Evolutionary conservation across 2,113 vertebrate genomes (phyloP), one percentile per base, ranked within the genome.

Genomic region (Eudyptes chrysolophus): DNA sequence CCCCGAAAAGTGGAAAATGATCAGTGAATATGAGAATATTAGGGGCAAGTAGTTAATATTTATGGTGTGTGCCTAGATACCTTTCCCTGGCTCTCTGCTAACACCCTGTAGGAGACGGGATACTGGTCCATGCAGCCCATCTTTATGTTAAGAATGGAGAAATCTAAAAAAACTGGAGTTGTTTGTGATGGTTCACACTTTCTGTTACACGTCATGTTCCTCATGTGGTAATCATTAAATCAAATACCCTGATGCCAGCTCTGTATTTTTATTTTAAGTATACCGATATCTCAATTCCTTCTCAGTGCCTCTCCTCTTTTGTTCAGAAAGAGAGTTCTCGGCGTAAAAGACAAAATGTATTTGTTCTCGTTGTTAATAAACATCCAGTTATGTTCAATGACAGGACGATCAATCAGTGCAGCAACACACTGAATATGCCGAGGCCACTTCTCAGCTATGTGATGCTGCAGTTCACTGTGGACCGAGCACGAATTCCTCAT

Each of bases 381-480:
- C 69, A 82, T 54, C 51, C 48, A 65, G 76, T 87, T 89, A 34
- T 5, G 44, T 49, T 83, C 78, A 48, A 2, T 92, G 87, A 76
- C 84, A 94, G 57, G 81, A 51, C 65, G 68, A 90, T 96, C 92
- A 85, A 93, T 96, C 70, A 84, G 32, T 66, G 89, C 69, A 92
- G 89, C 77, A 78, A 62, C n/a, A 46, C 3, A 2, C 61, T 40
- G 66, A 76, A 65, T 71, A 26, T 46, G 84, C 77, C 19, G 32
- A 57, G 79, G 60, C 83, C 18, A 7, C 30, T 60, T 61, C 55
- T 69, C 24, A 64, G 84, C 15, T 54, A 36, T 0, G 4, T 26
- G 81, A 38, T 82, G 55, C 83, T 92, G 90, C 55, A 64, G 57
- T 57, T 84, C 40, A 34, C 65, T 72, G 66, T 64, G 64, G 84